These are phyloP conservation scores for Sanderia malayensis DNA, from an alignment of 30 jellyfish, hydroid and myxozoan species.

Conservation along the genomic window DNA sequence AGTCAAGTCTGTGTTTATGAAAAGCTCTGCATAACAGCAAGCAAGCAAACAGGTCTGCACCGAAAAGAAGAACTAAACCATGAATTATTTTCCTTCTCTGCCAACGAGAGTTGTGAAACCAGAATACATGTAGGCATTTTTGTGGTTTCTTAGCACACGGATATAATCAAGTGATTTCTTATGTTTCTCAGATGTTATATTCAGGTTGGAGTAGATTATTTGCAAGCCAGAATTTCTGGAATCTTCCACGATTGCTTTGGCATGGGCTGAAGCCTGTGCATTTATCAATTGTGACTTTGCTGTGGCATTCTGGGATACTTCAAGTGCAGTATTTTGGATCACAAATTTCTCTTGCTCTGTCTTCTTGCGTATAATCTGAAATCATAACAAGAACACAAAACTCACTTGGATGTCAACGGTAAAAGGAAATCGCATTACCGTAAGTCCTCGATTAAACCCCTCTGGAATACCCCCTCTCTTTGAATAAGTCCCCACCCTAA, in stretches of 20 bases:
- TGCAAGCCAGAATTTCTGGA: constrained; percentile 73
- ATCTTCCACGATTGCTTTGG: constrained; percentile 44
- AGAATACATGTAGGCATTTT: constrained; percentile 26
- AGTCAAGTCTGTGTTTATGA: no score
- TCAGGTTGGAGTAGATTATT: constrained; percentile 23
- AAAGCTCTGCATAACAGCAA: no score
- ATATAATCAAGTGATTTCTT: constrained; percentile 55
- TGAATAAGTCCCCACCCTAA: no score
- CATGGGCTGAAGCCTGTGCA: constrained; percentile 48
- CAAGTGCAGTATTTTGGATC: constrained; percentile 32
- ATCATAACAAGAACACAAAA: no score
- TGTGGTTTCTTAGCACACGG: constrained; percentile 37
- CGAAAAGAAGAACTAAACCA: no score
- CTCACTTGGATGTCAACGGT: no score
- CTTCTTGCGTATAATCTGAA: constrained; percentile 45
- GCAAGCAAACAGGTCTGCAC: no score
- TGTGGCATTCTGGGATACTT: constrained; percentile 43
- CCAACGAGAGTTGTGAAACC: constrained; percentile 60
- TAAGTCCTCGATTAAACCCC: neutral
- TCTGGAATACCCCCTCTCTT: no score
- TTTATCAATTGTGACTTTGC: constrained; percentile 25
- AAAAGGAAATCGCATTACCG: no score
- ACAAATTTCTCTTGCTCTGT: constrained; percentile 37
- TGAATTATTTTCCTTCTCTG: constrained; percentile 27
- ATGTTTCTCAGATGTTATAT: constrained; percentile 41